Conservation (phyloP, 2,113 vertebrate genomes). For the Ramphastos sulfuratus region DNA sequence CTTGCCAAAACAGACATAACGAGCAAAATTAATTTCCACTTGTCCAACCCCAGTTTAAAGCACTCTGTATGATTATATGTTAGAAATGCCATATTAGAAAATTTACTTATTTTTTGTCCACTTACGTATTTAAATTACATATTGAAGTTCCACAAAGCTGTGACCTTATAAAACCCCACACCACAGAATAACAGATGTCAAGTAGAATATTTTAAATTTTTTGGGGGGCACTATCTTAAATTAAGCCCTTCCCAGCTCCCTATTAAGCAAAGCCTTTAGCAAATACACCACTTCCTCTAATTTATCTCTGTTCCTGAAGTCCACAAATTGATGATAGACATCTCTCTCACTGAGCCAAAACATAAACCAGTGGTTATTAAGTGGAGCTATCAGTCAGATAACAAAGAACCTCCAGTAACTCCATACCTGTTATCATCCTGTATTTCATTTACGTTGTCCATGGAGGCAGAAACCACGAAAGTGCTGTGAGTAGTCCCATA, state of each 20-base stretch:
- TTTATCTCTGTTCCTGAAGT: background rate
- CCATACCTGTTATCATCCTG: conserved; percentile 81
- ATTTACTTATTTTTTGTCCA: background rate
- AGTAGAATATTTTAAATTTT: background rate
- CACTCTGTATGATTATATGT: background rate
- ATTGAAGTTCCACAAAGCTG: background rate
- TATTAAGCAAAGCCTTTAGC: background rate
- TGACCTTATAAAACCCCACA: background rate
- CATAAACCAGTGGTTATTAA: background rate
- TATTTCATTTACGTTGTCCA: conserved; percentile 79
- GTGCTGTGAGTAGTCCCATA: conserved; percentile 82
- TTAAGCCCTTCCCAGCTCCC: background rate
- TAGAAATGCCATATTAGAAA: background rate
- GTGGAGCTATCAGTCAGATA: background rate
- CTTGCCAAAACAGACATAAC: background rate
- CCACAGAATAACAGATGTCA: background rate
- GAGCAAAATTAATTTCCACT: background rate
- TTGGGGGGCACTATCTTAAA: background rate
- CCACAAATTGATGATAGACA: background rate
- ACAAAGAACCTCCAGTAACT: background rate
- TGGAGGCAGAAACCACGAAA: conserved; percentile 86
- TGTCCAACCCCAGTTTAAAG: background rate
- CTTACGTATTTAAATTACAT: background rate
- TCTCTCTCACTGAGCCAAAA: background rate
- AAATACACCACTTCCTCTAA: background rate